Base-by-base conservation (phyloP, 2,797 vertebrate species). In the Acrossocheilus wenchowensis region DNA sequence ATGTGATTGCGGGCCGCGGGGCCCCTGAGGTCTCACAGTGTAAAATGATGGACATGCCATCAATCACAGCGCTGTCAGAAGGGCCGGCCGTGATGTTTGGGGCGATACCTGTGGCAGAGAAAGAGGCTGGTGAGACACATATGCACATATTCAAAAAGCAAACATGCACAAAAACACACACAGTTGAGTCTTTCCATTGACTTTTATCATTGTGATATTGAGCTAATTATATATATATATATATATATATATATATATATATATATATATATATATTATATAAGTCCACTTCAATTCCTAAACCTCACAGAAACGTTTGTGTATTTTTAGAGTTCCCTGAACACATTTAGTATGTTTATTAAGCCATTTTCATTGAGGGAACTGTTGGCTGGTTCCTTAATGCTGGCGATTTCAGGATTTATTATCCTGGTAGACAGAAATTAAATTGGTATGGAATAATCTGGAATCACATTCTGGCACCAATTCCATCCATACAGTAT, bases 31-130 rank as follows among this genome's bases (percentile, higher is more conserved):
- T 99, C 95, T 99, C 97, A 1, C 98, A 99, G 89, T 96, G 97
- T 91, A 99, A 95, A 77, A 99, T 95, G 83, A 98, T 95, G 0
- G 98, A 96, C 96, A 97, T 97, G 91, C 98, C 97, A 0, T 99
- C 98, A 11, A 99, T 99, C 94, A 99, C 98, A 0, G 98, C 97
- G 94, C 97, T 99, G 95, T 99, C 98, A 68, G 96, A 94, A 26
- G 98, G 98, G 23, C 97, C 98, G 78, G 96, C 96, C 50, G 98
- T 99, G 95, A 99, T 99, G 93, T 99, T 99, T 62, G 98, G 98
- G 62, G 98, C 97, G 0, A 99, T 99, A 91, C 98, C 98, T 99
- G 90, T 50, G 72, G 89, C 26, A 85, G 30, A 60, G 34, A 78
- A 12, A 87, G 62, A 72, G 36, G 66, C 17, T 36, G 50, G 60